A percentile compares a stretch with the other conserved stretches of the same genome.
Evolutionary conservation across 2,888 invertebrate genomes (phyloP).

Genomic region (Microplitis manilae): DNA sequence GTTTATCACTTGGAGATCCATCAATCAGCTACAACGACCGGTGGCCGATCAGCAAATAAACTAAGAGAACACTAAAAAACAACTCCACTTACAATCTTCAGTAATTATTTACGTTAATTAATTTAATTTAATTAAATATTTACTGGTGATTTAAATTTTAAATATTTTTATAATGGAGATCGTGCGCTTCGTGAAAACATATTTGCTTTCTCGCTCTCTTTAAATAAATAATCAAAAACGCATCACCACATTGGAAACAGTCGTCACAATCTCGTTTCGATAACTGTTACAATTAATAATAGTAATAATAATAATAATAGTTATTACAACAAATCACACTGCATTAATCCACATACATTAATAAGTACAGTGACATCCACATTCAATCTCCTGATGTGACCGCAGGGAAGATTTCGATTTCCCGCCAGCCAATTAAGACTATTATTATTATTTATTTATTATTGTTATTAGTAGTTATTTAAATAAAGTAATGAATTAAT

Average conservation of each 20-base stretch:
- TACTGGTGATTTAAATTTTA: neutral
- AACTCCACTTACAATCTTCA: constrained; percentile 8
- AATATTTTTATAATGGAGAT: neutral
- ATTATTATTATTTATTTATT: constrained; percentile 16
- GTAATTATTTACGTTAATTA: too few species aligned
- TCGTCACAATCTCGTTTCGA: neutral
- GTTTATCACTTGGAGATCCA: constrained; percentile 35
- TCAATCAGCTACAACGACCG: constrained; percentile 27
- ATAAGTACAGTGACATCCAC: constrained; percentile 46
- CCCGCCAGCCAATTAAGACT: constrained; percentile 13
- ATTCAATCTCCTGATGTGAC: constrained; percentile 26
- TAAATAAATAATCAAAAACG: constrained; percentile 6
- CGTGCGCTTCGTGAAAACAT: neutral
- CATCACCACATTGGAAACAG: neutral
- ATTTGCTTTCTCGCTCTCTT: neutral
- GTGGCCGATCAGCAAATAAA: constrained; percentile 21
- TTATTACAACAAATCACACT: constrained; percentile 40
- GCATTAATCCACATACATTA: constrained; percentile 19
- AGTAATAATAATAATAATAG: constrained; percentile 36
- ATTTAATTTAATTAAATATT: neutral
- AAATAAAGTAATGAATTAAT: neutral
- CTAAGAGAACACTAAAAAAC: constrained; percentile 13
- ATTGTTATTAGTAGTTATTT: constrained; percentile 10
- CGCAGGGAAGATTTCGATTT: constrained; percentile 24
- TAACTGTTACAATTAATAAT: constrained; percentile 26